These are phyloP conservation scores for Papilio polyxenes DNA, from an alignment of 1,140 invertebrate genomes.

Conservation along the genomic window DNA sequence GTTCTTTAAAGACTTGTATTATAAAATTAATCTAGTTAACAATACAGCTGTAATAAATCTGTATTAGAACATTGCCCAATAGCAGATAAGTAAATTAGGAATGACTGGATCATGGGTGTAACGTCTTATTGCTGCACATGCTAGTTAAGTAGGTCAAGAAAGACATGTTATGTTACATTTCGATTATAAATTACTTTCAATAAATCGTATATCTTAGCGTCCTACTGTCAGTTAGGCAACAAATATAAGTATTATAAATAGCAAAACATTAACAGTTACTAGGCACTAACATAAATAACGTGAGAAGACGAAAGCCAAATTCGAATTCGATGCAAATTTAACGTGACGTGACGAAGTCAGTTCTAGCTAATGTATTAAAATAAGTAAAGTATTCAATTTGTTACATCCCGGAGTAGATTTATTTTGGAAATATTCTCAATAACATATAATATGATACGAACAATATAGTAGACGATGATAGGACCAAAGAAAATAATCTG, in stretches of 20 bases:
- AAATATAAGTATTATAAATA: not conserved
- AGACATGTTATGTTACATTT: too few species aligned
- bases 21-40: not conserved
- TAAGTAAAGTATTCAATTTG: not conserved
- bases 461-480: not conserved
- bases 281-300: not conserved
- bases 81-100: too few species aligned
- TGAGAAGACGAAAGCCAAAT: not conserved
- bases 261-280: slow-evolving; percentile 8
- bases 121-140: too few species aligned
- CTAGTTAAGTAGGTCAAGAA: too few species aligned
- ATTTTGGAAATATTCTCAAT: too few species aligned
- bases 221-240: not conserved
- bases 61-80: too few species aligned
- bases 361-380: not conserved
- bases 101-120: too few species aligned
- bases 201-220: not conserved
- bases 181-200: not conserved
- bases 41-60: not conserved
- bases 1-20: not conserved
- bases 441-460: not conserved
- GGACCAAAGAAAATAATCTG: not conserved
- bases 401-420: not conserved
- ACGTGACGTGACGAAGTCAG: not conserved
- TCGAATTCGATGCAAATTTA: not conserved